Evolutionary conservation across 2,113 vertebrate species (phyloP).

Genomic region (Galeopterus variegatus): DNA sequence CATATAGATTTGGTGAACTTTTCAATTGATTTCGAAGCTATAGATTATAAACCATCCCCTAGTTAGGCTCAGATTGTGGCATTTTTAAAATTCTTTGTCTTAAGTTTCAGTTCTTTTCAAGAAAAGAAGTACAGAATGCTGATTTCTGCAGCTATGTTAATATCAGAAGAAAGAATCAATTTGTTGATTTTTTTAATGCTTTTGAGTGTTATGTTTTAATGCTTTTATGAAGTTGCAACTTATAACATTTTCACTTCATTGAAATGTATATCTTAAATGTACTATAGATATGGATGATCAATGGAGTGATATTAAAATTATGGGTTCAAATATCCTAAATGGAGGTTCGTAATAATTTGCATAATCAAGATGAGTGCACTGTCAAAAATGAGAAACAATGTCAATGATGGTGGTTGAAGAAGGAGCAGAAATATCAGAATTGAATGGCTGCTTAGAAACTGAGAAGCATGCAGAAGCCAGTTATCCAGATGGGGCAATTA

Average conservation of each 20-base stretch:
- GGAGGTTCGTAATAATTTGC: background rate
- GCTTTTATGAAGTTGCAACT: background rate
- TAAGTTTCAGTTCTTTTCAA: conserved; percentile 23
- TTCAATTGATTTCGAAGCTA: background rate
- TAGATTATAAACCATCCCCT: background rate
- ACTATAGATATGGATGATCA: background rate
- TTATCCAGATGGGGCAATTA: background rate
- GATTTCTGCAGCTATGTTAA: background rate
- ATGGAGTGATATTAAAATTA: background rate
- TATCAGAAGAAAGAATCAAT: background rate
- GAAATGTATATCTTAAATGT: background rate
- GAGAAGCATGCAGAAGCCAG: background rate
- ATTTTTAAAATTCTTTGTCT: background rate
- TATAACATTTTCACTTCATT: background rate
- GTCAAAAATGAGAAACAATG: background rate
- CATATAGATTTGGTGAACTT: background rate
- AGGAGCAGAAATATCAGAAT: background rate
- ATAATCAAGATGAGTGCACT: background rate
- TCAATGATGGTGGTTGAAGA: background rate
- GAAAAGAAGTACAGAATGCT: background rate
- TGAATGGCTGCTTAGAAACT: background rate
- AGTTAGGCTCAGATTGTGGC: background rate
- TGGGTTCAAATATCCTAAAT: background rate
- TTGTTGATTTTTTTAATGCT: conserved; percentile 6
- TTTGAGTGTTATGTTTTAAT: background rate